A percentile compares a stretch with the other conserved stretches of the same genome.
These are phyloP conservation scores for Campaea margaritaria DNA, from an alignment of 2,888 invertebrate genomes.

Conservation along the genomic window DNA sequence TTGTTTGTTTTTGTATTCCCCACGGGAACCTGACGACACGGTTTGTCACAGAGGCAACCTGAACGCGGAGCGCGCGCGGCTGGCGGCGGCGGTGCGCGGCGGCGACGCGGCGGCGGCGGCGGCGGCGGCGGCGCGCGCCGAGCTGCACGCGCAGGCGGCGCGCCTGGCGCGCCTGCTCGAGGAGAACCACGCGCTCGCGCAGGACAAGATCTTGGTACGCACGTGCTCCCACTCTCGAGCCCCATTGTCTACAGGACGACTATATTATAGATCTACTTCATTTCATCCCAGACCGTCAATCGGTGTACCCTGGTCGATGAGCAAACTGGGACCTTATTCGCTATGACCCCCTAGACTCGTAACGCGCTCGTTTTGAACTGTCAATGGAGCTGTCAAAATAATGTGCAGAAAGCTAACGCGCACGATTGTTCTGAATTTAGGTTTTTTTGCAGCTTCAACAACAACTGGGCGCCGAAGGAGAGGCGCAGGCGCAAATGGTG, in stretches of 20 bases:
- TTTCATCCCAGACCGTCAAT: too few relatives aligned
- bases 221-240: too few relatives aligned
- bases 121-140: conserved; percentile 85
- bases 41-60: conserved; percentile 79
- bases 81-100: conserved; percentile 84
- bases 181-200: conserved; percentile 86
- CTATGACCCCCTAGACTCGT: too few relatives aligned
- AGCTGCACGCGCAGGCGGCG: conserved; percentile 86
- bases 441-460: conserved; percentile 78
- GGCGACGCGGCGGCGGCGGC: conserved; percentile 85
- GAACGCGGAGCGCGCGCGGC: conserved; percentile 87
- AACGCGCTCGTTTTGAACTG: too few relatives aligned
- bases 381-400: too few relatives aligned
- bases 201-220: conserved; percentile 85
- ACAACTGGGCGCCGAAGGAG: conserved; percentile 80
- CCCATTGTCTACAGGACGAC: too few relatives aligned
- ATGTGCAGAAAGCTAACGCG: too few relatives aligned
- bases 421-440: background rate
- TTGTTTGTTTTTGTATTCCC: too few relatives aligned
- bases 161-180: conserved; percentile 86
- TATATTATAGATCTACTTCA: too few relatives aligned
- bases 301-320: too few relatives aligned
- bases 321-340: too few relatives aligned
- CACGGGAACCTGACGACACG: background rate
- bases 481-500: conserved; percentile 86